Evolutionary conservation across 2,797 vertebrate genomes (phyloP), one percentile per base, ranked within the genome.

Genomic region (Rhynchotus rufescens): DNA sequence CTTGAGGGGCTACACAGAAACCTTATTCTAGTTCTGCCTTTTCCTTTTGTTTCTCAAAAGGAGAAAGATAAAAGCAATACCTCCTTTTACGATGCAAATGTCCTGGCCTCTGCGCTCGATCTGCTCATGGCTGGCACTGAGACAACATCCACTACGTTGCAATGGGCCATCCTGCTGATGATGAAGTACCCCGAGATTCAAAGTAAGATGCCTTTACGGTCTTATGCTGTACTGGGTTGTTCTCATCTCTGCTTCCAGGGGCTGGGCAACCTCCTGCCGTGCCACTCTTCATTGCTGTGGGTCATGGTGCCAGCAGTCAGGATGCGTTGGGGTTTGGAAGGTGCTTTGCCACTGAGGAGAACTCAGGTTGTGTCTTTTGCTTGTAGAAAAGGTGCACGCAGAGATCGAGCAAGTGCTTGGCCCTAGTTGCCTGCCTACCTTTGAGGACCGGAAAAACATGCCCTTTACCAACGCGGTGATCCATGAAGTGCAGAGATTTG

Each of bases 81-180:
- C 0, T 16, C 32, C 45, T 97, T 96, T 78, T 13, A 83, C 1
- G 86, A 91, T 73, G 90, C 52, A 2, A 93, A 97, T 6, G 5
- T 92, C 2, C 20, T 95, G 36, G 80, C 94, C 54, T 95, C 96
- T 5, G 67, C 10, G 0, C 80, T 96, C 3, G 84, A 97, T 79
- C 92, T 98, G 54, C 92, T 97, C 83, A 54, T 94, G 88, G 98
- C 97, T 6, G 98, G 97, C 26, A 97, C 96, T 0, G 98, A 98
- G 91, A 98, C 94, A 4, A 98, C 97, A 0, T 91, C 98, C 1
- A 92, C 94, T 28, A 96, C 97, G 0, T 30, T 98, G 71, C 97
- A 97, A 14, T 97, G 97, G 97, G 96, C 95, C 1, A 44, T 96
- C 16, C 94, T 98, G 19, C 91, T 98, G 76, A 90, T 98, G 97